Conservation (phyloP, 2,113 vertebrate genomes). For the Theristicus caerulescens region DNA sequence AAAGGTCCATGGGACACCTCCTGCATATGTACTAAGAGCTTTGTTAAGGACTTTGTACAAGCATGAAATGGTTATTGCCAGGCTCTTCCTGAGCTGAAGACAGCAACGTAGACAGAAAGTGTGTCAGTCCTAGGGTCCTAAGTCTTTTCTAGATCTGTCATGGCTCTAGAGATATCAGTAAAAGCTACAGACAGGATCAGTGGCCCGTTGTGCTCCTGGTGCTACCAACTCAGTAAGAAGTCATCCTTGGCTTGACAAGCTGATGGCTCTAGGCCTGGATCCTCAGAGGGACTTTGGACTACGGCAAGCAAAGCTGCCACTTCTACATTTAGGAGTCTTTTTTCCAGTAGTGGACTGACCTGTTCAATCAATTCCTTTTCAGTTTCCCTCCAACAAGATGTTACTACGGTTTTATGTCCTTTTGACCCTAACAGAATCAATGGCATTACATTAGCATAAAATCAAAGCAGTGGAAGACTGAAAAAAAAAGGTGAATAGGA, state of each 20-base stretch:
- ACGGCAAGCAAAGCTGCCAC: not conserved
- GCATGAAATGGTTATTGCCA: not conserved
- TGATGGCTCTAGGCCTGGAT: not conserved
- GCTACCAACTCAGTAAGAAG: not conserved
- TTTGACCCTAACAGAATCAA: not conserved
- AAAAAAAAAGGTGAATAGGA: not conserved
- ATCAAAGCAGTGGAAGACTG: not conserved
- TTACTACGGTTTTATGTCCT: not conserved
- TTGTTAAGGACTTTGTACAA: not conserved
- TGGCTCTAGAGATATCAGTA: not conserved
- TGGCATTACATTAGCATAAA: not conserved
- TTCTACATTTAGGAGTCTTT: not conserved
- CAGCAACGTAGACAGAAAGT: not conserved
- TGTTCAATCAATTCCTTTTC: not conserved
- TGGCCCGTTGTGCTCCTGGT: fast-evolving
- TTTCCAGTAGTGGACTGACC: not conserved
- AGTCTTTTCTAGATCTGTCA: not conserved
- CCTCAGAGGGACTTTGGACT: not conserved
- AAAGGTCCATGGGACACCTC: not conserved
- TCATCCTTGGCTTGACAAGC: not conserved
- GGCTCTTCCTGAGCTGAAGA: not conserved
- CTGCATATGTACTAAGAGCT: not conserved
- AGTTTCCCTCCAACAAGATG: not conserved
- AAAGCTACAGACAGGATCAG: not conserved
- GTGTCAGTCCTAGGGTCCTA: not conserved